Evolutionary conservation across 30 jellyfish, hydroid and myxozoan species (phyloP), one percentile per base, ranked within the genome.

Genomic region (Chironex yamaguchii): DNA sequence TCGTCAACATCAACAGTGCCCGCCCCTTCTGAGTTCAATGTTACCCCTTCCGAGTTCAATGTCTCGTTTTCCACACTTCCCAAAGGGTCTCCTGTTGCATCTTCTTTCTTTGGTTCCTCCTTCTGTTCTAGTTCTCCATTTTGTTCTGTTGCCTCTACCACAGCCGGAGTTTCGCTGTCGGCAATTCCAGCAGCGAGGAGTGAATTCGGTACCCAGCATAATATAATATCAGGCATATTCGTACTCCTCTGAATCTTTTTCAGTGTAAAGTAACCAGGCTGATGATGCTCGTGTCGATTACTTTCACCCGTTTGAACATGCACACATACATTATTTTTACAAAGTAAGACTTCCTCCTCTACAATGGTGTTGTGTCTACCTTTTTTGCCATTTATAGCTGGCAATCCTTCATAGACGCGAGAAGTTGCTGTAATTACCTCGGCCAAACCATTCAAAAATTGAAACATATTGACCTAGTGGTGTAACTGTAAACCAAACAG

Each of bases 281-380:
- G 35, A 29, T 93, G 97, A 24, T 64, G 89, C 25, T 31, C 79
- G 24, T 78, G 76, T 35, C 22, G 21, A 17, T 36, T 34, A 22
- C 70, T 34, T 0, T 26, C 12, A 33, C 31, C 91, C 52, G 48
- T 24, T 23, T 53, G 31, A 24, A 64, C 58, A 49, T 88, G 94
- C 3, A 93, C 97, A 71, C 98, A 93, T 33, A 93, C 97, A 88
- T 93, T 93, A 62, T 93, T 93, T 66, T 93, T 93, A 67, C 98
- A 93, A 58, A 87, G 35, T 53, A 93, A 34, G 12, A 93, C 97
- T 76, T 88, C 96, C 51, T 93, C 98, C 42, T 93, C 95, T 17
- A 49, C 53, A 2, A 82, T 24, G 36, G 29, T 62, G 11, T 69
- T 72, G 2, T 30, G 24, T 26, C 27, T 21, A n/a, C 71, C 71